Conservation (phyloP, 2,888 invertebrate genomes). For the Metopia argyrocephala region DNA sequence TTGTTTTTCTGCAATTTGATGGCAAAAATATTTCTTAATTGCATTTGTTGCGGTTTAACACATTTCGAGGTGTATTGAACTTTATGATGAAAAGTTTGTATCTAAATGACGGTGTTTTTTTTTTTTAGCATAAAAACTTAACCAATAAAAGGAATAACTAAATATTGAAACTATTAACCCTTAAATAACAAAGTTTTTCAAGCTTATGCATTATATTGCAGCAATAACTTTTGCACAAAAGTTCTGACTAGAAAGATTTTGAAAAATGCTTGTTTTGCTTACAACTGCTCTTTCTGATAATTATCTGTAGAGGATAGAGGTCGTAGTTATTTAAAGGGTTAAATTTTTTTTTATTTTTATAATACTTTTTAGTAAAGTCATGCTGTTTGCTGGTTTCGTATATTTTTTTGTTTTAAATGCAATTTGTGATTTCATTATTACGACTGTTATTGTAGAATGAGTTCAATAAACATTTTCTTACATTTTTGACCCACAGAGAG, state of each 20-base stretch:
- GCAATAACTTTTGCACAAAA: too few relatives aligned
- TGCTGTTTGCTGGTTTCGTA: neutral
- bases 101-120: neutral
- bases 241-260: too few relatives aligned
- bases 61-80: conserved; percentile 34
- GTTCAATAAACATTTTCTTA: conserved; percentile 28
- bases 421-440: neutral
- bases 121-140: neutral
- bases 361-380: neutral
- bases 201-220: too few relatives aligned
- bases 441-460: conserved; percentile 2
- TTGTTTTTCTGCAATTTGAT: neutral
- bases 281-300: too few relatives aligned
- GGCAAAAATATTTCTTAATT: neutral
- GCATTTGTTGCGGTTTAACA: conserved; percentile 41
- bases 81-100: neutral
- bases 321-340: too few relatives aligned
- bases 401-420: neutral
- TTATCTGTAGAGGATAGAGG: too few relatives aligned
- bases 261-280: too few relatives aligned
- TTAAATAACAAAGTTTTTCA: too few relatives aligned
- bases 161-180: too few relatives aligned
- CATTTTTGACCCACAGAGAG: conserved; percentile 45
- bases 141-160: neutral
- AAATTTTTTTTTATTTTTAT: neutral